Evolutionary conservation across 2,113 vertebrate genomes (phyloP).

Genomic region (Xiphorhynchus elegans): DNA sequence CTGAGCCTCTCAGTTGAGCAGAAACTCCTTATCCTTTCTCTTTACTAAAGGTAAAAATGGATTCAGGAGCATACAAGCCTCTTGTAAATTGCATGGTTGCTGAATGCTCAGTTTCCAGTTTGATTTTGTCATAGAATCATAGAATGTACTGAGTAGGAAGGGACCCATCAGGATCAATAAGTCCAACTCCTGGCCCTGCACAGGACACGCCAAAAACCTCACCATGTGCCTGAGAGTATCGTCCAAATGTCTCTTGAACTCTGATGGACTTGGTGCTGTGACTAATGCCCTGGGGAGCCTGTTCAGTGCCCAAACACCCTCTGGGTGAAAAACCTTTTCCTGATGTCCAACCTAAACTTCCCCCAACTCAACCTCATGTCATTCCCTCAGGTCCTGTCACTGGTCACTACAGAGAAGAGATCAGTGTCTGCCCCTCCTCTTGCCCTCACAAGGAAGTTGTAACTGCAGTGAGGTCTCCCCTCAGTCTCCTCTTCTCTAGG

Average conservation of each 20-base stretch:
- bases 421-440: background rate
- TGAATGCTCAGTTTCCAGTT: background rate
- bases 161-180: no score
- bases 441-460: background rate
- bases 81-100: background rate
- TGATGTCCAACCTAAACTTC: background rate
- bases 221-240: background rate
- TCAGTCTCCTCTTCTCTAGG: background rate
- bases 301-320: rapidly evolving
- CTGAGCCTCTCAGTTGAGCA: background rate
- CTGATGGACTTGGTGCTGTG: background rate
- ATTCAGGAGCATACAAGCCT: background rate
- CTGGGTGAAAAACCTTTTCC: background rate
- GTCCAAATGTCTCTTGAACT: background rate
- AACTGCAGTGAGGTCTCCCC: background rate
- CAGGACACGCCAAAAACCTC: background rate
- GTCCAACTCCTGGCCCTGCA: background rate
- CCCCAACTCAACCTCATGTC: rapidly evolving
- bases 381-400: rapidly evolving
- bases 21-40: background rate
- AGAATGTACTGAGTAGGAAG: background rate
- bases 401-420: background rate
- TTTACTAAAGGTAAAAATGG: background rate
- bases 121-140: background rate
- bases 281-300: background rate